Evolutionary conservation across 2,113 vertebrate species (phyloP).

Genomic region (Eurypyga helias): DNA sequence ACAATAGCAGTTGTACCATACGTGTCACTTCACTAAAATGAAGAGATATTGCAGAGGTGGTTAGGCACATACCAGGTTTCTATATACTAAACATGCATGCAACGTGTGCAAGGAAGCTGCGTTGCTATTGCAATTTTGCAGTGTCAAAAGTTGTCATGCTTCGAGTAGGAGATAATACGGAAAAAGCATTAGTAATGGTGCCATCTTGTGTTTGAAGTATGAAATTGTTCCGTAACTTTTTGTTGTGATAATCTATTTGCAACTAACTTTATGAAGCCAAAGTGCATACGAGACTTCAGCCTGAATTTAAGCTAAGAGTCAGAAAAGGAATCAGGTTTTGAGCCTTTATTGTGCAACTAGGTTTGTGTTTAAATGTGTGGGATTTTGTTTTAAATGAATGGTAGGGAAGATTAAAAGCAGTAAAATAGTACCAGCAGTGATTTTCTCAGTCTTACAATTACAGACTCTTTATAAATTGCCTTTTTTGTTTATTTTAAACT

Average conservation of each 20-base stretch:
- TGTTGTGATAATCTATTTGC: not conserved
- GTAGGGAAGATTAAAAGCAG: not conserved
- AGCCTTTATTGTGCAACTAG: not conserved
- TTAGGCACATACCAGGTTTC: not conserved
- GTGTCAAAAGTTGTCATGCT: not conserved
- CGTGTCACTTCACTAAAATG: accelerated
- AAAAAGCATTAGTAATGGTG: slow-evolving; percentile 73
- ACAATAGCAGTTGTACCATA: not conserved
- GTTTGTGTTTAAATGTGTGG: not conserved
- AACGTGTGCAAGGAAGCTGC: not conserved
- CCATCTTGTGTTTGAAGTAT: slow-evolving; percentile 76
- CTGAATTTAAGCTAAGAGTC: not conserved
- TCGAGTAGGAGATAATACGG: not conserved
- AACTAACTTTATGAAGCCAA: not conserved
- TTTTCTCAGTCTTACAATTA: not conserved
- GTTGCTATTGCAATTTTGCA: not conserved
- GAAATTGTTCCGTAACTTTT: not conserved
- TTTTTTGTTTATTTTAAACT: not conserved
- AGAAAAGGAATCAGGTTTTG: not conserved
- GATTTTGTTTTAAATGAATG: not conserved
- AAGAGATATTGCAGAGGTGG: not conserved
- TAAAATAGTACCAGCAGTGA: not conserved
- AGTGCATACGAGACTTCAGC: not conserved
- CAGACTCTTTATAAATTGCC: not conserved
- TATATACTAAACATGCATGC: not conserved